Percentiles rank a stretch among this genome's conserved stretches.
Conservation (phyloP, 2,888 invertebrate genomes). For the Pocota personata region DNA sequence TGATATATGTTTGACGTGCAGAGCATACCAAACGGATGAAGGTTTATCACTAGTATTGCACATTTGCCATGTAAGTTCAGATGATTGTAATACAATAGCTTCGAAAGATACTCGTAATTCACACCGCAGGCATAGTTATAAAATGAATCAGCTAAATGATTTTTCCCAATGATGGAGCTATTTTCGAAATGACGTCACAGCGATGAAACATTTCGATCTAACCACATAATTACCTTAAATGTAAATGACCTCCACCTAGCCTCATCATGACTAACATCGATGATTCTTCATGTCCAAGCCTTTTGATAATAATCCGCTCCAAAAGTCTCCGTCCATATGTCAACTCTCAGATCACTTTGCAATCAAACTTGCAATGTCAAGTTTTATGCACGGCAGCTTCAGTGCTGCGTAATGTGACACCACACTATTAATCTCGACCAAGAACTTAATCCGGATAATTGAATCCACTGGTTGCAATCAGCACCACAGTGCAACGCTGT, state of each 20-base stretch:
- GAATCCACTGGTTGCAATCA: conserved; percentile 55
- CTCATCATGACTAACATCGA: conserved; percentile 31
- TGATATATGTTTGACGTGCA: too few species aligned
- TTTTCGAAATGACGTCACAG: conserved; percentile 1
- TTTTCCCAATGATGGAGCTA: too few species aligned
- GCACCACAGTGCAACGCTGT: not conserved
- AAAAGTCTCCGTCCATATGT: conserved; percentile 21
- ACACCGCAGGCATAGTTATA: too few species aligned
- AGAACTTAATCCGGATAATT: conserved; percentile 68
- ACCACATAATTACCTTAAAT: conserved; percentile 22
- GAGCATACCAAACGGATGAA: too few species aligned
- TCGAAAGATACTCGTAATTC: too few species aligned
- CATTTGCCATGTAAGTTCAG: too few species aligned
- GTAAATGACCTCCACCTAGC: not conserved
- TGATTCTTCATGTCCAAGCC: not conserved
- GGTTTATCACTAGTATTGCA: too few species aligned
- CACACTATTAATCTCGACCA: conserved; percentile 55
- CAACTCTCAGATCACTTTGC: conserved; percentile 20
- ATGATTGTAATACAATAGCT: too few species aligned
- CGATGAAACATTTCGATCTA: not conserved
- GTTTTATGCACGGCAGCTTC: not conserved
- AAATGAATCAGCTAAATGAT: too few species aligned
- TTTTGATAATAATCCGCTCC: conserved; percentile 26
- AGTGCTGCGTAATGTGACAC: not conserved
- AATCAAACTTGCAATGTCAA: conserved; percentile 39